Base-by-base conservation (phyloP, 1,140 invertebrate species). In the Sogatella furcifera region DNA sequence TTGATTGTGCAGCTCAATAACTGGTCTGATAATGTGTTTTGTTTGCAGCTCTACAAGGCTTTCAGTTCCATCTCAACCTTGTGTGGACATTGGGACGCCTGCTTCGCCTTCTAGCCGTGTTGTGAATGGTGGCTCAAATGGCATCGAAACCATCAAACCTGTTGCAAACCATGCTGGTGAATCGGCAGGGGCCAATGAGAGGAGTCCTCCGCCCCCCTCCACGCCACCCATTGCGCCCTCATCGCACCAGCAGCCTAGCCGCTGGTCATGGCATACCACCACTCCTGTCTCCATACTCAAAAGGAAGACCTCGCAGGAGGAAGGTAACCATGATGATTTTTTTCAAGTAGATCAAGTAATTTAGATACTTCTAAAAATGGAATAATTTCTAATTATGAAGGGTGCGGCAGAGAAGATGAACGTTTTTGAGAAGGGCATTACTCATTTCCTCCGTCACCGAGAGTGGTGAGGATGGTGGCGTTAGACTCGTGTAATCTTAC, bases 221-320 rank as follows among this genome's bases (percentile, higher is more conserved):
- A 67, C 10, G 72, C 72, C 55, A 5, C 1, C 21, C 5, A 15
- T 22, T 38, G 17, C 24, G 15, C 54, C 24, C 52, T 34, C 22
- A 14, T 22, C 55, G 17, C 55, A 14, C 49, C 46, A 22, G 21
- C 58, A 10, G 14, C 60, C 43, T 22, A 15, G 4, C 43, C 55
- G 15, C 34, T 52, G 44, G 57, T 13, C 22, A 38, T 22, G 49
- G 41, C 42, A 0, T 41, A 46, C 34, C 21, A 53, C 41, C 6
- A 54, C 22, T 13, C 62, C 65, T 22, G 58, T 89, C 54, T 89
- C 87, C 38, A 90, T 89, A 65, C 72, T 89, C n/a, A 90, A 89
- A 73, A 79, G 85, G 65, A 89, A 89, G 73, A 79, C 80, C 22
- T 77, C 79, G 59, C 77, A 84, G 64, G 80, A 81, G 69, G 82